These are phyloP conservation scores for Psilopogon haemacephalus DNA, from an alignment of 2,113 vertebrate species.

Conservation along the genomic window DNA sequence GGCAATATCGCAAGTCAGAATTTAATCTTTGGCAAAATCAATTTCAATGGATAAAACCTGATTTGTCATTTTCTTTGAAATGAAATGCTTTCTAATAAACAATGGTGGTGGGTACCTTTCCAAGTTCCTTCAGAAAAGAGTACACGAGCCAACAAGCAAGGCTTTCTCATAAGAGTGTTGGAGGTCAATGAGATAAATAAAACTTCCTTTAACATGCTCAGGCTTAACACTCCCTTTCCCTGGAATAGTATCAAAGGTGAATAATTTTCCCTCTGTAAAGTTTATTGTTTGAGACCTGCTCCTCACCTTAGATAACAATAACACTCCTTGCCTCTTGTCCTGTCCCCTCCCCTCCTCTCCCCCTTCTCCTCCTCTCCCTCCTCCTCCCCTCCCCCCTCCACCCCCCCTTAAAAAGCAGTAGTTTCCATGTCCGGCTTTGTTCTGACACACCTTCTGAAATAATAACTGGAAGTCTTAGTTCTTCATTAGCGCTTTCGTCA, in stretches of 20 bases:
- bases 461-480: constrained; percentile 46
- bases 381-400: background rate
- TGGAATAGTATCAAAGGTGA: background rate
- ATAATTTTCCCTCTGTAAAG: background rate
- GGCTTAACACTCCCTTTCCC: background rate
- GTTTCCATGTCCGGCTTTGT: constrained; percentile 13
- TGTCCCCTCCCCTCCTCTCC: too few relatives aligned
- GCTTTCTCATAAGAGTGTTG: background rate
- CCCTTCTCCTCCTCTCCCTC: too few relatives aligned
- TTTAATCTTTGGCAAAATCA: background rate
- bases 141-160: background rate
- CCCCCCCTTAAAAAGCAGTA: background rate
- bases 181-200: background rate
- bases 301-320: constrained; percentile 9
- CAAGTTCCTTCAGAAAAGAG: background rate
- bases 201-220: background rate
- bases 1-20: background rate
- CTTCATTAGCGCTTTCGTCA: background rate
- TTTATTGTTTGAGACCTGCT: constrained; percentile 1
- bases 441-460: constrained; percentile 27
- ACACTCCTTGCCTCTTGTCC: background rate
- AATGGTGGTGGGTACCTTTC: background rate
- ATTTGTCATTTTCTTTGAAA: background rate
- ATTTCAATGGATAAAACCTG: background rate
- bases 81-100: background rate